phyloP scores from a whole-genome alignment of 2,113 vertebrate genomes.

The Raja brachyura region DNA sequence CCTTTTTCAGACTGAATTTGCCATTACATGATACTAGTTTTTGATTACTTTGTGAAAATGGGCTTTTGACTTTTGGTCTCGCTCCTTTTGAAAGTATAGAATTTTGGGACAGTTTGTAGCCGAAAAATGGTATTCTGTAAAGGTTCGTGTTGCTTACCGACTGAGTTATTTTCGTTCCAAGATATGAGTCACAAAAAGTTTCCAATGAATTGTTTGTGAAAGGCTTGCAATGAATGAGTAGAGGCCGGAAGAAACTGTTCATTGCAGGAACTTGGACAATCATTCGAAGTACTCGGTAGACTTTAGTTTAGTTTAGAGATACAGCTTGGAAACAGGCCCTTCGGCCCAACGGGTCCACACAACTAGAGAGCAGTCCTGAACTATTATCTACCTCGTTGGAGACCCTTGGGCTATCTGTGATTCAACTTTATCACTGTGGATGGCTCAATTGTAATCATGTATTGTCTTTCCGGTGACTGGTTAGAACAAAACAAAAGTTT shows the following conservation, averaged over 20 bases:
- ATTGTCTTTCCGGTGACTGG: no score
- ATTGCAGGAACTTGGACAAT: not conserved
- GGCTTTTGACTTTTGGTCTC: not conserved
- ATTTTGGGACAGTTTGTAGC: not conserved
- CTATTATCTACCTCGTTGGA: no score
- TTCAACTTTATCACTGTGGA: no score
- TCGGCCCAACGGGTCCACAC: no score
- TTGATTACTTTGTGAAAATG: not conserved
- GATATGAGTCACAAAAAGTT: not conserved
- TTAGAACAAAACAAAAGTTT: no score
- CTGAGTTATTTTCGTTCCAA: not conserved
- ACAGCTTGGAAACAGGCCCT: no score
- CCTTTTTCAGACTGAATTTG: not conserved
- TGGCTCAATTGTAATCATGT: no score
- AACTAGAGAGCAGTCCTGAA: no score
- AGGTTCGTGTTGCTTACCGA: not conserved
- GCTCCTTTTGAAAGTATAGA: not conserved
- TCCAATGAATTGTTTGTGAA: not conserved
- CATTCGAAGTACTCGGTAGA: not conserved
- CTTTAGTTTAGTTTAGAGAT: no score
- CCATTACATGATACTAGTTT: not conserved
- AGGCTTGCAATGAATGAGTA: not conserved
- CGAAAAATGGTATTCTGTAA: not conserved
- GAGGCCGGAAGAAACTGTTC: not conserved
- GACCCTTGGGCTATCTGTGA: no score